phyloP scores from a whole-genome alignment of 2,797 vertebrate genomes.

The Acanthiza pusilla region DNA sequence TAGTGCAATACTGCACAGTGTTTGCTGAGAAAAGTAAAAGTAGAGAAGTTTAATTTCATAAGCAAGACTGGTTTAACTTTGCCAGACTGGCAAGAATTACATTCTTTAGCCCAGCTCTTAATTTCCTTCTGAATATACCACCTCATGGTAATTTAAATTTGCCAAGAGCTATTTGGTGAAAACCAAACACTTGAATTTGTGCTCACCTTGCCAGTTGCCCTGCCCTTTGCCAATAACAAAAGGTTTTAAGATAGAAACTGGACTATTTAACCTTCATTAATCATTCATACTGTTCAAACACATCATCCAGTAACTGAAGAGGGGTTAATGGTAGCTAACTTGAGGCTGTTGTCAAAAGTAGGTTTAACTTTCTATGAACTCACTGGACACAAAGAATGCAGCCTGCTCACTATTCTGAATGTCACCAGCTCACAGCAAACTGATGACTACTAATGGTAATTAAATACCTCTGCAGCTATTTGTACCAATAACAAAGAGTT shows the following conservation, averaged over 20 bases:
- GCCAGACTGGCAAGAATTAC: not conserved
- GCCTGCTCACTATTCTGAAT: slow-evolving; percentile 81
- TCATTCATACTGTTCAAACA: slow-evolving; percentile 89
- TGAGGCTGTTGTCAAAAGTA: slow-evolving; percentile 83
- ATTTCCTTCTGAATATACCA: slow-evolving; percentile 1
- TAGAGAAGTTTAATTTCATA: not conserved
- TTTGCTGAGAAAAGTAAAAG: slow-evolving; percentile 28
- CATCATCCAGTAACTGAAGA: slow-evolving; percentile 85
- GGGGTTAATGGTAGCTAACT: slow-evolving; percentile 83
- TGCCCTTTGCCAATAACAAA: slow-evolving; percentile 74
- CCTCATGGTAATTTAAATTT: slow-evolving; percentile 42
- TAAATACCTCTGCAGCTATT: slow-evolving; percentile 85
- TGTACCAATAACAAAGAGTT: slow-evolving; percentile 81
- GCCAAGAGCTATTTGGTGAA: slow-evolving; percentile 44
- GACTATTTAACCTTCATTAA: slow-evolving; percentile 90
- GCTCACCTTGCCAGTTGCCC: slow-evolving; percentile 67
- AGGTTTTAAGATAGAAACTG: slow-evolving; percentile 83
- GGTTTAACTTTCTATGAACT: slow-evolving; percentile 89
- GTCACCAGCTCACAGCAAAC: slow-evolving; percentile 79
- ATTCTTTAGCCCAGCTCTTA: not conserved
- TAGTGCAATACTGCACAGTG: not conserved
- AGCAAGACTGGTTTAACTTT: slow-evolving; percentile 11
- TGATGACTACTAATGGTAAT: slow-evolving; percentile 83
- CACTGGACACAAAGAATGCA: slow-evolving; percentile 81
- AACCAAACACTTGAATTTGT: slow-evolving; percentile 59